Evolutionary conservation across 2,797 vertebrate species (phyloP).

Genomic region (Sternarchorhynchus goeldii): DNA sequence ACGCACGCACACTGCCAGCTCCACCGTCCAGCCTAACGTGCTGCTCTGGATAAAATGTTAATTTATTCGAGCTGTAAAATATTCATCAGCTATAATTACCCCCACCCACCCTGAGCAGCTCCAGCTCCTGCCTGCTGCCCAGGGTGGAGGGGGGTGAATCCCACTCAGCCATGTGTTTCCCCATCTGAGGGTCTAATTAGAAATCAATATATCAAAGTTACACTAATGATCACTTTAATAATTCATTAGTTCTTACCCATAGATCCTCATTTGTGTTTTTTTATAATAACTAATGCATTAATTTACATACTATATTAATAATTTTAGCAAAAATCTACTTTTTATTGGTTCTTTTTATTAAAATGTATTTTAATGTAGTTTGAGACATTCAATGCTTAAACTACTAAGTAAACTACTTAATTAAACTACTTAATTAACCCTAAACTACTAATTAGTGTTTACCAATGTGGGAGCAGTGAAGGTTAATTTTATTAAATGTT

Average conservation of each 20-base stretch:
- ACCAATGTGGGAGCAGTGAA: not conserved
- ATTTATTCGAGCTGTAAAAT: constrained; percentile 77
- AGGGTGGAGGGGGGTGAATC: constrained; percentile 61
- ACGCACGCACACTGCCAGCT: no score
- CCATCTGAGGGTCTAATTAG: constrained; percentile 76
- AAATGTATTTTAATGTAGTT: no score
- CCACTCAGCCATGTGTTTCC: constrained; percentile 65
- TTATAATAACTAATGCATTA: constrained; percentile 15
- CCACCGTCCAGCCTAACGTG: not conserved
- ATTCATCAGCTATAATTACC: constrained; percentile 75
- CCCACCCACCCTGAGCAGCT: constrained; percentile 56
- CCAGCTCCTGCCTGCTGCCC: constrained; percentile 62
- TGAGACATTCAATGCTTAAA: no score
- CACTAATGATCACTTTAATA: constrained; percentile 63
- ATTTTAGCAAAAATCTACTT: no score
- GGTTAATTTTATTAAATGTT: not conserved
- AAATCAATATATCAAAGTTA: constrained; percentile 73
- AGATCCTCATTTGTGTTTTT: constrained; percentile 29
- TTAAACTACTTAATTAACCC: not conserved
- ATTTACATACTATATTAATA: constrained; percentile 25
- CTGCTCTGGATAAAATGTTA: constrained; percentile 70
- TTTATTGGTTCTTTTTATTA: no score
- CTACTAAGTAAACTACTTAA: no score
- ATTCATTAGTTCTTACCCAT: constrained; percentile 43
- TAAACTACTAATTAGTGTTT: not conserved